phyloP scores from a whole-genome alignment of 2,888 invertebrate species.

The Chromoteleia sp. region DNA sequence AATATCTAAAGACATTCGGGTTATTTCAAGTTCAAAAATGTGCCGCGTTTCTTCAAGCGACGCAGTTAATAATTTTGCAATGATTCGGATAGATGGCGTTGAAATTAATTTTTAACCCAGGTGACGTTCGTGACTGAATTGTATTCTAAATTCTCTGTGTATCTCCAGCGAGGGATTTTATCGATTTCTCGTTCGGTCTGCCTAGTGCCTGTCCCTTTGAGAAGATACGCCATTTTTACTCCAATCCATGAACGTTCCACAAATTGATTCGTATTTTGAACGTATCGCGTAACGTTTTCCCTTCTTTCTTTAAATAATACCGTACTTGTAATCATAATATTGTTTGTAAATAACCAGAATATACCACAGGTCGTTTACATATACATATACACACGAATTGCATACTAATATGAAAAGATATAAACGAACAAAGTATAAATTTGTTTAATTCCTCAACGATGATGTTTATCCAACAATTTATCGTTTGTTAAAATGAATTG shows the following conservation, averaged over 20 bases:
- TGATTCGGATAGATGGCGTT: constrained; percentile 29
- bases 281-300: background rate
- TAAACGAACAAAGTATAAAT: too few species aligned
- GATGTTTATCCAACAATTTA: too few species aligned
- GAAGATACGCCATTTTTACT: constrained; percentile 69
- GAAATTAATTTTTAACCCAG: constrained; percentile 54
- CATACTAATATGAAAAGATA: too few species aligned
- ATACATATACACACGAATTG: too few species aligned
- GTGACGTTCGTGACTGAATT: constrained; percentile 58
- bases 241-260: constrained; percentile 48
- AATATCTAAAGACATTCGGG: too few species aligned
- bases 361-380: too few species aligned
- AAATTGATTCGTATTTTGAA: constrained; percentile 47
- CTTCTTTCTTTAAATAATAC: background rate
- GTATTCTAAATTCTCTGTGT: constrained; percentile 58
- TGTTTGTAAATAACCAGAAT: too few species aligned
- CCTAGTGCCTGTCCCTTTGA: constrained; percentile 67
- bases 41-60: background rate
- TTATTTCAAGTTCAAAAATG: background rate
- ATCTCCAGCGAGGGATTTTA: constrained; percentile 66
- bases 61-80: constrained; percentile 4
- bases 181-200: constrained; percentile 64
- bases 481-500: too few species aligned
- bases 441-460: too few species aligned
- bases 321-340: too few species aligned